phyloP scores from a whole-genome alignment of 2,888 invertebrate genomes.

The Onthophagus sagittarius region DNA sequence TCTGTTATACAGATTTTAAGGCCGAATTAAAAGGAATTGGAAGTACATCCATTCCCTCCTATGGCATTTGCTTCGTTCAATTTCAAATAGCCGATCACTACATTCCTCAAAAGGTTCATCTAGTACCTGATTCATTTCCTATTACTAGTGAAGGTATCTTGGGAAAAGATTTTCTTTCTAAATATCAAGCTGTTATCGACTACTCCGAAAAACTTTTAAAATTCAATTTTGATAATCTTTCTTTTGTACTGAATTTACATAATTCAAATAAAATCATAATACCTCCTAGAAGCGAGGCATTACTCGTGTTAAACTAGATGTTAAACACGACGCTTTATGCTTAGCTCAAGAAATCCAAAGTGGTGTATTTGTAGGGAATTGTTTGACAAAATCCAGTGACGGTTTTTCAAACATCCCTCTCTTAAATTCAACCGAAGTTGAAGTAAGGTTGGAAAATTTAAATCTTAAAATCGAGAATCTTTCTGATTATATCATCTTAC shows the following conservation, averaged over 20 bases:
- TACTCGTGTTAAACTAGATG: neutral
- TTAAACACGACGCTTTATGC: neutral
- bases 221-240: neutral
- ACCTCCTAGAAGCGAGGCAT: neutral
- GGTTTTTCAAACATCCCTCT: neutral
- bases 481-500: neutral
- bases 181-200: neutral
- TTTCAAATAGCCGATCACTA: neutral
- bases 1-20: conserved; percentile 3
- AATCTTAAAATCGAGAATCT: conserved; percentile 2
- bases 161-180: conserved; percentile 3
- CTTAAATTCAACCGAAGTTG: neutral
- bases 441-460: neutral
- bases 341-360: neutral
- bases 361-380: conserved; percentile 1
- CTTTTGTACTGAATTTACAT: neutral
- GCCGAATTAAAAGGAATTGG: conserved; percentile 7
- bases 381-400: neutral
- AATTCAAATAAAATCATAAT: neutral
- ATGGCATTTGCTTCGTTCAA: neutral
- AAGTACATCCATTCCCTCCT: neutral
- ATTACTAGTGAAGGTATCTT: conserved; percentile 8
- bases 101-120: neutral
- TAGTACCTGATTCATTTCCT: neutral
- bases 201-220: neutral